Conservation (phyloP, 1,140 invertebrate species). For the Macrobrachium rosenbergii region DNA sequence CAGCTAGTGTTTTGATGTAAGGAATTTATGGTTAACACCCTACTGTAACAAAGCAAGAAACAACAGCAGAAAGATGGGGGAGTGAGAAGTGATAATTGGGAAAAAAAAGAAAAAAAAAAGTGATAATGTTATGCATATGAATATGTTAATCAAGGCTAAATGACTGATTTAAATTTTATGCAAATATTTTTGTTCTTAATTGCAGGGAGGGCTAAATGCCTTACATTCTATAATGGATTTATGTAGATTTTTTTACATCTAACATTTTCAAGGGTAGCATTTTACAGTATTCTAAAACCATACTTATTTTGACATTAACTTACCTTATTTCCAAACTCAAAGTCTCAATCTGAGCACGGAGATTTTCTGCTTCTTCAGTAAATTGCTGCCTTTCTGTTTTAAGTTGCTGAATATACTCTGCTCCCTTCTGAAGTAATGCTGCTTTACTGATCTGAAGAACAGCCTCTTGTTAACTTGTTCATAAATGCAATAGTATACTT, state of each 20-base stretch:
- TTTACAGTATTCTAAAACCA: too few relatives aligned
- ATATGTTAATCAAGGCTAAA: too few relatives aligned
- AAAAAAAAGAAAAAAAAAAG: neutral
- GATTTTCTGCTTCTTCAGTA: slow-evolving; percentile 75
- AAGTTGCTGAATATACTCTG: slow-evolving; percentile 93
- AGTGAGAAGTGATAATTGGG: neutral
- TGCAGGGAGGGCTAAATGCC: too few relatives aligned
- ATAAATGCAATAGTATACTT: too few relatives aligned
- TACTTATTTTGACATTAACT: slow-evolving; percentile 43
- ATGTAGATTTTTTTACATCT: too few relatives aligned
- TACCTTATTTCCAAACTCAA: slow-evolving; percentile 92
- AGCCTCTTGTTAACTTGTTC: neutral
- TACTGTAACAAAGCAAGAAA: neutral
- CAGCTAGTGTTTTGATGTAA: too few relatives aligned
- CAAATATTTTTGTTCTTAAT: too few relatives aligned
- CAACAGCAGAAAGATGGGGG: slow-evolving; percentile 54
- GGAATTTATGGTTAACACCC: neutral
- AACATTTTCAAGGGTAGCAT: too few relatives aligned
- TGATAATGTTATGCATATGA: too few relatives aligned
- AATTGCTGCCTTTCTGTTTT: slow-evolving; percentile 87
- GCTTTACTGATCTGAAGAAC: slow-evolving; percentile 81
- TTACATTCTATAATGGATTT: too few relatives aligned
- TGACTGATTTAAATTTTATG: too few relatives aligned
- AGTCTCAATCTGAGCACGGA: slow-evolving; percentile 89
- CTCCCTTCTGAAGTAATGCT: slow-evolving; percentile 96